These are phyloP conservation scores for Paramisgurnus dabryanus DNA, from an alignment of 2,113 vertebrate species.

Conservation along the genomic window DNA sequence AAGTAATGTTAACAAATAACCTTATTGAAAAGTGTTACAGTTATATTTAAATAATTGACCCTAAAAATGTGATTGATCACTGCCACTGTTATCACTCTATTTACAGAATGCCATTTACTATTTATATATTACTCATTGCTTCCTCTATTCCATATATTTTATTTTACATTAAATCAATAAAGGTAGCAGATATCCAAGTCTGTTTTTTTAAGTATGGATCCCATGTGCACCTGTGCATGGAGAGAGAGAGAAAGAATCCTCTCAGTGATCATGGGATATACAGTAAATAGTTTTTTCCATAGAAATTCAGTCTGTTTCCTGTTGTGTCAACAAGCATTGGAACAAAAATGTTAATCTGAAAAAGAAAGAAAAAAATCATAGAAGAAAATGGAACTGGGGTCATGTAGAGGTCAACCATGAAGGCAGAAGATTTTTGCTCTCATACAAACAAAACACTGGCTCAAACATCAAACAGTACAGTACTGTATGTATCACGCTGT, in stretches of 20 bases:
- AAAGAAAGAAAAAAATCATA: neutral
- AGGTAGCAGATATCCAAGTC: neutral
- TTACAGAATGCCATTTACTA: neutral
- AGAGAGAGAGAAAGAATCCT: neutral
- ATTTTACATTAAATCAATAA: neutral
- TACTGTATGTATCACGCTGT: neutral
- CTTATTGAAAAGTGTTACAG: too few relatives aligned
- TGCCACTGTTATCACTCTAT: neutral
- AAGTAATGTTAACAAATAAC: too few relatives aligned
- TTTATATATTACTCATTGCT: neutral
- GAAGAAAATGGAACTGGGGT: neutral
- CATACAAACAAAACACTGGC: conserved; percentile 6
- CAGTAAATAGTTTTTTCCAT: neutral
- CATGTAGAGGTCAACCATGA: conserved; percentile 9
- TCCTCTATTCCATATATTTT: neutral
- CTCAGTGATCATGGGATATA: too few relatives aligned
- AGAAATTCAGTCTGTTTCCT: neutral
- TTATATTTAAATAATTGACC: neutral
- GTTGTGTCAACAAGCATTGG: neutral
- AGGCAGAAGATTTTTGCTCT: conserved; percentile 9
- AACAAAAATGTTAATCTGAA: neutral
- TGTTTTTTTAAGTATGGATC: neutral
- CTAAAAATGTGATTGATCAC: neutral
- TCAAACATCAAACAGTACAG: neutral
- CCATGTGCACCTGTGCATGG: neutral